A percentile compares a stretch with the other conserved stretches of the same genome.
Conservation (phyloP, 2,113 vertebrate species). For the Ailurus styani region DNA sequence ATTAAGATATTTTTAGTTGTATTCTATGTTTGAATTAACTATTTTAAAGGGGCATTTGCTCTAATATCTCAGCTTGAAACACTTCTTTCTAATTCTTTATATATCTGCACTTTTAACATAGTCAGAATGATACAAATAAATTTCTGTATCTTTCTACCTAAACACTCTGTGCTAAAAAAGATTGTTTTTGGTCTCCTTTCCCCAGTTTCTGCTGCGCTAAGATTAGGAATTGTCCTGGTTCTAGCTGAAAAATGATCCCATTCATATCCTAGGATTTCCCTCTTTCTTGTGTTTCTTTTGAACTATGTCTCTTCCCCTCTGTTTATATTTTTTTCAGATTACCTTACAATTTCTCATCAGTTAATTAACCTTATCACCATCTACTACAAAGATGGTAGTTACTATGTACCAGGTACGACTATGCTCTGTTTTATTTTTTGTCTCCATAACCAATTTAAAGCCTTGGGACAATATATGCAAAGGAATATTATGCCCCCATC, state of each 20-base stretch:
- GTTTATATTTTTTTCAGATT: background rate
- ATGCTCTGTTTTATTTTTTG: background rate
- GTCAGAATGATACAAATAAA: background rate
- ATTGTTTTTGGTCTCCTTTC: background rate
- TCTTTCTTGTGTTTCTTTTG: background rate
- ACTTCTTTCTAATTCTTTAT: background rate
- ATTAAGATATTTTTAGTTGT: background rate
- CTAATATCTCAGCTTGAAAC: background rate
- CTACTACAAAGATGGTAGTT: background rate
- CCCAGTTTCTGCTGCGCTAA: background rate
- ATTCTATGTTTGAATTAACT: background rate
- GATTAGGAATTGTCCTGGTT: background rate
- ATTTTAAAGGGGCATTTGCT: background rate
- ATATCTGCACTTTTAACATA: background rate
- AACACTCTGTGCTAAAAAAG: background rate
- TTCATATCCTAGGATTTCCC: background rate
- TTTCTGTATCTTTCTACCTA: background rate
- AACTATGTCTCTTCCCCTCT: background rate
- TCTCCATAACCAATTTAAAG: background rate
- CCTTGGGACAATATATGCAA: background rate
- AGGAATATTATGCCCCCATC: no score
- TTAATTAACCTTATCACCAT: background rate
- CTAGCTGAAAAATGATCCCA: background rate
- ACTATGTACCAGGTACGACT: no score
- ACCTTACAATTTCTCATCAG: background rate